Evolutionary conservation across 2,113 vertebrate species (phyloP), one percentile per base, ranked within the genome.

Genomic region (Callipepla californica): DNA sequence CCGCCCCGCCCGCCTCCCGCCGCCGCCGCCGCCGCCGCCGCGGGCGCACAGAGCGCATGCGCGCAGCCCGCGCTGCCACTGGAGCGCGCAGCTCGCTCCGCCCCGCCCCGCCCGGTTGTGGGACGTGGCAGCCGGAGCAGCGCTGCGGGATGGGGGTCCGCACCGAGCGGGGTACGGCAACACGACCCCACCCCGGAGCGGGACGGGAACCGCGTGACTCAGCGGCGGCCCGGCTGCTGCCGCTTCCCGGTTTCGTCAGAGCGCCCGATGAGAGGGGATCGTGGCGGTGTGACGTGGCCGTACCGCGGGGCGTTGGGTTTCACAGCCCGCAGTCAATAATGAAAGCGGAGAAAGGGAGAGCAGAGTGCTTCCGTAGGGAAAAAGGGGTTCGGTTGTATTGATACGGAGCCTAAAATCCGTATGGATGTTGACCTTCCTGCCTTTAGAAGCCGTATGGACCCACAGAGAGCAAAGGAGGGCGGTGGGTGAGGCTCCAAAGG

Each of bases 401-500:
- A 30, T 9, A 3, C 17, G 32, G 30, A 57, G 50, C 50, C 50
- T 51, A 13, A 51, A 51, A 51, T 26, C 50, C 50, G 5, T 51
- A 15, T 0, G 1, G n/a, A 11, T 47, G 78, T 12, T 55, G 34
- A 55, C 8, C n/a, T 6, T 11, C 30, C 19, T 36, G 17, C 58
- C 23, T 8, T 8, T 51, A 40, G 45, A 13, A 21, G 13, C 26
- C 15, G 16, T 30, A 57, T 15, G 40, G 34, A 50, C 26, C 11
- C 28, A 2, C 32, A 20, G 44, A 25, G 28, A 69, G 76, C 36
- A 7, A 7, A 45, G 57, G 14, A 69, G 68, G 73, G 18, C 55
- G 8, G 9, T 0, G 1, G 8, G 7, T 26, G 62, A 18, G 26
- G 15, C 36, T 9, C 0, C 2, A 12, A 42, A 70, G 51, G 3